These are phyloP conservation scores for Boloria euphrosyne DNA, from an alignment of 2,888 invertebrate genomes.

Conservation along the genomic window DNA sequence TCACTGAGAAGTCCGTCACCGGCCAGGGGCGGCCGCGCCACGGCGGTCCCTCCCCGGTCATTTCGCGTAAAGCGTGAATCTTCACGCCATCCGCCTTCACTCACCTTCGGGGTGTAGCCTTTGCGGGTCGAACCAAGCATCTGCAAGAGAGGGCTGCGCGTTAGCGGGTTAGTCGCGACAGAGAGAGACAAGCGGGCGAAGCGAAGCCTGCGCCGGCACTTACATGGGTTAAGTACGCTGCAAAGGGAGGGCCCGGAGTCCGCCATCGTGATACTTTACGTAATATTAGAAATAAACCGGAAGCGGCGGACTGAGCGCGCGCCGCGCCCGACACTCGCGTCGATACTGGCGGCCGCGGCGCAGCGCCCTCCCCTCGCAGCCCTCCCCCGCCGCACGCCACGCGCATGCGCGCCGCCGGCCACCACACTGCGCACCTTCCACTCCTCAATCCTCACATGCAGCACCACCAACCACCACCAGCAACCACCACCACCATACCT, in stretches of 20 bases:
- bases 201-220: conserved; percentile 56
- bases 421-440: conserved; percentile 44
- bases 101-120: conserved; percentile 95
- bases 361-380: conserved; percentile 54
- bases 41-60: conserved; percentile 42
- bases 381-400: conserved; percentile 45
- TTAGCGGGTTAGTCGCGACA: conserved; percentile 82
- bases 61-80: conserved; percentile 56
- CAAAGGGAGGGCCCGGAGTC: conserved; percentile 75
- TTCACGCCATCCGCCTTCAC: conserved; percentile 59
- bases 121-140: conserved; percentile 96
- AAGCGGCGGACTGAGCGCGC: conserved; percentile 69
- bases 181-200: conserved; percentile 61
- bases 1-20: conserved; percentile 35
- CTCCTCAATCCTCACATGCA: conserved; percentile 37
- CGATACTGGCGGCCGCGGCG: conserved; percentile 77
- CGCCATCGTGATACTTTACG: conserved; percentile 77
- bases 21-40: conserved; percentile 31
- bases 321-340: conserved; percentile 81
- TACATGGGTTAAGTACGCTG: conserved; percentile 77
- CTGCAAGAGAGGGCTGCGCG: conserved; percentile 87
- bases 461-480: conserved; percentile 36
- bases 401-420: conserved; percentile 47
- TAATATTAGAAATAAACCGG: conserved; percentile 60
- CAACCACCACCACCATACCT: conserved; percentile 23